Conservation (phyloP, 2,888 invertebrate species). For the Cantharis rufa region DNA sequence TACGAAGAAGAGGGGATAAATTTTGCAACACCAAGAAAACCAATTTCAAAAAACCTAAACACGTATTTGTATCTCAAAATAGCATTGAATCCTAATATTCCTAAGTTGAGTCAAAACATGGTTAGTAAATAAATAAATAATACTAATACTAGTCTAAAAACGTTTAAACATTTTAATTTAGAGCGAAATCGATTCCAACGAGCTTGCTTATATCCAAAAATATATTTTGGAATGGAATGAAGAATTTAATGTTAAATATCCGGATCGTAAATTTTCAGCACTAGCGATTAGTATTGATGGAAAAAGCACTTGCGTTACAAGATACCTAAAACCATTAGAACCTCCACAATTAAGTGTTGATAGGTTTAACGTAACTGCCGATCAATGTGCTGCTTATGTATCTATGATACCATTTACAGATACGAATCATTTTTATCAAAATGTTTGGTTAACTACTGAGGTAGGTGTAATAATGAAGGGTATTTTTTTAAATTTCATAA, state of each 20-base stretch:
- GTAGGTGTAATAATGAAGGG: slow-evolving; percentile 54
- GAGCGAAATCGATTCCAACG: slow-evolving; percentile 56
- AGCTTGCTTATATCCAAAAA: slow-evolving; percentile 56
- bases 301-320: slow-evolving; percentile 61
- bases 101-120: slow-evolving; percentile 48
- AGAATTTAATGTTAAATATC: slow-evolving; percentile 58
- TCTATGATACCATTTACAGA: slow-evolving; percentile 57
- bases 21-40: not conserved
- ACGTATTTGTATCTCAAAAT: slow-evolving; percentile 47
- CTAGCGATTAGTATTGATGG: slow-evolving; percentile 61
- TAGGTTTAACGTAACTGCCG: slow-evolving; percentile 53
- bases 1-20: slow-evolving; percentile 55
- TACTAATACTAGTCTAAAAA: not conserved
- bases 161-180: slow-evolving; percentile 32
- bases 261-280: slow-evolving; percentile 59
- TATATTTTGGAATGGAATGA: slow-evolving; percentile 61
- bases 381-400: slow-evolving; percentile 56
- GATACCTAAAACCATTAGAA: slow-evolving; percentile 56
- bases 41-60: slow-evolving; percentile 24
- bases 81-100: slow-evolving; percentile 44
- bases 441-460: slow-evolving; percentile 64
- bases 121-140: slow-evolving; percentile 39
- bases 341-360: slow-evolving; percentile 55
- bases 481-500: no score
- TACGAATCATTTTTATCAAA: slow-evolving; percentile 53